Evolutionary conservation across 2,888 invertebrate species (phyloP).

Genomic region (Drosophila siamana): DNA sequence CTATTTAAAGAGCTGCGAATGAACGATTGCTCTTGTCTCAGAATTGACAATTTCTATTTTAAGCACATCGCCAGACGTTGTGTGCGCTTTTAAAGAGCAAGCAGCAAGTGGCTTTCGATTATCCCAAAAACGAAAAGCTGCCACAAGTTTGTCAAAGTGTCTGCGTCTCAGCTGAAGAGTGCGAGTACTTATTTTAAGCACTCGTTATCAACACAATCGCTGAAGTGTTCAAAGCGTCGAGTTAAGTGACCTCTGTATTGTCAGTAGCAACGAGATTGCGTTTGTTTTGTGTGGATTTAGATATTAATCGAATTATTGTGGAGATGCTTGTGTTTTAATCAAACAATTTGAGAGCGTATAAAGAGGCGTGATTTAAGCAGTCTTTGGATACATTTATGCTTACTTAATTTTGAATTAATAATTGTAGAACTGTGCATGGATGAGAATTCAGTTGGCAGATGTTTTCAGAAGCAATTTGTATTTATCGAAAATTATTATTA

Average conservation of each 20-base stretch:
- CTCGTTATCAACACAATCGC: background rate
- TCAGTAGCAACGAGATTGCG: background rate
- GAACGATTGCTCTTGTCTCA: background rate
- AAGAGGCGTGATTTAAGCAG: background rate
- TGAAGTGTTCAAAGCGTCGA: background rate
- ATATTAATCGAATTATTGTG: background rate
- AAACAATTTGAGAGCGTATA: background rate
- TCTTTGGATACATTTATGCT: too few species aligned
- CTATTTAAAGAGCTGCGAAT: slow-evolving; percentile 17
- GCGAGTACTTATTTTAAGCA: background rate
- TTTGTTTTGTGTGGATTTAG: background rate
- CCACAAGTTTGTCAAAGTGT: background rate
- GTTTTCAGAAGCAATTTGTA: too few species aligned
- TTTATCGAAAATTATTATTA: too few species aligned
- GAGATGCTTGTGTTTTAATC: background rate
- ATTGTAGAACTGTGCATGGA: too few species aligned
- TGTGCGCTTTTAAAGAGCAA: background rate
- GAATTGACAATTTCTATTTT: background rate
- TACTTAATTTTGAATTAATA: too few species aligned
- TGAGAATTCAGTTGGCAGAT: too few species aligned
- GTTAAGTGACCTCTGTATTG: background rate
- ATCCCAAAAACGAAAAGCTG: background rate
- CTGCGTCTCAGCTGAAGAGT: background rate
- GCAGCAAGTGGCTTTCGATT: slow-evolving; percentile 1
- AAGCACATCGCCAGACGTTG: background rate